Percentiles rank a stretch among this genome's conserved stretches.
phyloP scores from a whole-genome alignment of 2,113 vertebrate genomes.

The Platanista minor region DNA sequence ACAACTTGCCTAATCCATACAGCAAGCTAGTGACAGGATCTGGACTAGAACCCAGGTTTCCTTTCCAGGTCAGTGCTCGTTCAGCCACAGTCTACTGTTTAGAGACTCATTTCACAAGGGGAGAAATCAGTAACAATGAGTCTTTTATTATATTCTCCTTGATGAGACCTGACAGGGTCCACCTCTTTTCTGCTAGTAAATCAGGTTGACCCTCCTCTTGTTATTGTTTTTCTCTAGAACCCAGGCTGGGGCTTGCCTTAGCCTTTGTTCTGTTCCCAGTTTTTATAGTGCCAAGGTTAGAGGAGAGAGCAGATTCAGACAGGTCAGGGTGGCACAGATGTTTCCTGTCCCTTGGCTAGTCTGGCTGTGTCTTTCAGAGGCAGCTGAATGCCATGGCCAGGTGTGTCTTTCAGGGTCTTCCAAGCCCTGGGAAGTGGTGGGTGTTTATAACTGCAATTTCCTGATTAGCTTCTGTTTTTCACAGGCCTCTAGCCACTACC shows the following conservation, averaged over 20 bases:
- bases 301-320: slow-evolving; percentile 68
- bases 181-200: slow-evolving; percentile 15
- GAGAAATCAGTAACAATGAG: slow-evolving; percentile 58
- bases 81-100: slow-evolving; percentile 19
- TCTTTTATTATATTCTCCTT: slow-evolving; percentile 52
- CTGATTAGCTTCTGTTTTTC: slow-evolving; percentile 60
- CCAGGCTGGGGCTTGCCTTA: slow-evolving; percentile 68
- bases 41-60: slow-evolving; percentile 41
- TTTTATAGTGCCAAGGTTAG: slow-evolving; percentile 62
- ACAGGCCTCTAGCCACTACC: slow-evolving; percentile 47
- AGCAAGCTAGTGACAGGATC: not conserved
- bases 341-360: slow-evolving; percentile 67
- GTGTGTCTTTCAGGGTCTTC: slow-evolving; percentile 68
- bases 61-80: slow-evolving; percentile 32
- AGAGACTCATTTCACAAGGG: slow-evolving; percentile 44
- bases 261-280: slow-evolving; percentile 70
- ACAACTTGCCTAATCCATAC: not conserved
- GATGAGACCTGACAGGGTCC: slow-evolving; percentile 51
- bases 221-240: slow-evolving; percentile 68
- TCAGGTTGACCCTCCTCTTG: slow-evolving; percentile 40
- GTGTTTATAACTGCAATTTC: slow-evolving; percentile 67
- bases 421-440: slow-evolving; percentile 62
- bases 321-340: slow-evolving; percentile 71
- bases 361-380: slow-evolving; percentile 52
- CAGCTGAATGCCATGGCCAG: slow-evolving; percentile 59